Percentiles rank a stretch among this genome's conserved stretches.
Conservation (phyloP, 2,888 invertebrate species). For the Clanis bilineata region DNA sequence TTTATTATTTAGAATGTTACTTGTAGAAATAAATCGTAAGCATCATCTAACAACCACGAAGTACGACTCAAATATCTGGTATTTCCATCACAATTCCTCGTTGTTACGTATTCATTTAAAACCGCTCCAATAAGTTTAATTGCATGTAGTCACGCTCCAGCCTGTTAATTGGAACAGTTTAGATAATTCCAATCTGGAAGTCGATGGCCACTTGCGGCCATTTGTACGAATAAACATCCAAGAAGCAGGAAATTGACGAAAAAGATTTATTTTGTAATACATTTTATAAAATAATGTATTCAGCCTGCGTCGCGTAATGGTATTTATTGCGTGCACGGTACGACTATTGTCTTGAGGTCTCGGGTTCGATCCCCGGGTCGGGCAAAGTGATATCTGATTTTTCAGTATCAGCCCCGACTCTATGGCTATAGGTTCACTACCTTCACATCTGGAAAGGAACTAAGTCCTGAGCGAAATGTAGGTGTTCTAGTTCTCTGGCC, state of each 20-base stretch:
- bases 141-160: constrained; percentile 17
- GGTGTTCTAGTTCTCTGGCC: no score
- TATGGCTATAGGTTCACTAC: no score
- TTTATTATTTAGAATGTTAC: no score
- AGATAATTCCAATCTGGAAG: constrained; percentile 7
- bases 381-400: no score
- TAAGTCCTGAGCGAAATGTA: no score
- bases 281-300: no score
- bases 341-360: no score
- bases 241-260: background rate
- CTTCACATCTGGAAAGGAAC: no score
- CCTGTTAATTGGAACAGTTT: constrained; percentile 17
- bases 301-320: no score
- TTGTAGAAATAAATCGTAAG: background rate
- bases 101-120: constrained; percentile 20
- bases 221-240: background rate
- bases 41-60: background rate
- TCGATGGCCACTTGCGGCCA: background rate
- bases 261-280: background rate
- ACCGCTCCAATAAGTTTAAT: background rate
- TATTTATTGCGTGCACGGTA: no score
- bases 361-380: no score
- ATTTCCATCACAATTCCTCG: background rate
- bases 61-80: background rate
- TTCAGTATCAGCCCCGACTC: no score